Conservation (phyloP, 1,140 invertebrate species). For the Drosophila mauritiana region DNA sequence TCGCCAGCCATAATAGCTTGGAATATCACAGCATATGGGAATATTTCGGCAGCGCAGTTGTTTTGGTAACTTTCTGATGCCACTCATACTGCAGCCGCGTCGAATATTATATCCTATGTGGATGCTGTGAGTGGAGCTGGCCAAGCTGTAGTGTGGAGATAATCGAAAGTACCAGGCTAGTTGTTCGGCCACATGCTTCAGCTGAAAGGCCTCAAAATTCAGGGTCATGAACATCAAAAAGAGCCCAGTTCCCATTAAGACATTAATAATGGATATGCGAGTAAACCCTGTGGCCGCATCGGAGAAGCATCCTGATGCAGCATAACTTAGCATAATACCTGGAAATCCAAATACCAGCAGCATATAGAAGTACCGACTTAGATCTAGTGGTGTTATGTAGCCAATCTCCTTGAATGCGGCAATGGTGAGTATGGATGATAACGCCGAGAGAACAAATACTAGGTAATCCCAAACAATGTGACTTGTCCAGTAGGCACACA, state of each 20-base stretch:
- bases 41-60: background rate
- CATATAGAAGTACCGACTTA: conserved; percentile 84
- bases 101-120: conserved; percentile 24
- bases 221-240: conserved; percentile 87
- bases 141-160: conserved; percentile 90
- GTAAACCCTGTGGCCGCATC: conserved; percentile 89
- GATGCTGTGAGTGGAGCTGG: conserved; percentile 49
- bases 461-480: conserved; percentile 90
- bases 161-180: conserved; percentile 88
- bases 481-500: conserved; percentile 89
- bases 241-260: conserved; percentile 2
- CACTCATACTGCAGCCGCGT: background rate
- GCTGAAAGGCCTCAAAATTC: conserved; percentile 86
- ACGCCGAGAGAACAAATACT: conserved; percentile 87
- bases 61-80: background rate
- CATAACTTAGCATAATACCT: conserved; percentile 86
- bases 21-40: conserved; percentile 61
- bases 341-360: conserved; percentile 85
- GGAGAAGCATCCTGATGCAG: conserved; percentile 85
- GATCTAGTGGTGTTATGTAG: conserved; percentile 84
- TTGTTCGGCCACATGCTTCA: conserved; percentile 85
- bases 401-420: conserved; percentile 86
- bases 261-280: conserved; percentile 88
- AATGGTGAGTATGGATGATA: conserved; percentile 85
- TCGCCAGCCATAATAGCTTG: conserved; percentile 51